Base-by-base conservation (phyloP, 2,797 vertebrate species). In the Hydrocynus forskahlii region DNA sequence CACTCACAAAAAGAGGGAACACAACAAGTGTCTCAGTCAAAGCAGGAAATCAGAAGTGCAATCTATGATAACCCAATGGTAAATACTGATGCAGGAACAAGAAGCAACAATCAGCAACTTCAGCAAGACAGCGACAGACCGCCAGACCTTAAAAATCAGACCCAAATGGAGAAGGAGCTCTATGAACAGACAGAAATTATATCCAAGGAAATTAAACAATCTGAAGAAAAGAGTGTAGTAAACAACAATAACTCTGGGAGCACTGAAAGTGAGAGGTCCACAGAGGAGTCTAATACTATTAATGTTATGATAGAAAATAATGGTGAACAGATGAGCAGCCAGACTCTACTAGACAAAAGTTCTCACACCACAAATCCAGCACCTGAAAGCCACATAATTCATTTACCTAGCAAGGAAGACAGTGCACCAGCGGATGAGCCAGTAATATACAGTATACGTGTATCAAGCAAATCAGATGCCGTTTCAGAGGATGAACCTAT, bases 381-480 rank as follows among this genome's bases (percentile, higher is more conserved):
- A 57, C 23, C 73, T 63, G 77, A 76, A 72, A 60, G 38, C 50
- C 40, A 66, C 6, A n/a, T 69, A 23, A 74, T 72, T 80, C 62
- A 60, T 66, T 76, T 80, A 63, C 12, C 80, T 25, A 85, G 48
- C 60, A 84, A 84, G 35, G 35, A 81, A 35, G 75, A 84, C 16
- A 52, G 67, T 60, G 17, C 14, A 68, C 76, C 77, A 83, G 75
- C 80, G 0, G 84, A 90, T 75, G 80, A 81, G 38, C 73, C 77
- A 70, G 75, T 79, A 9, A 80, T 78, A 80, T 86, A 81, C 25
- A 83, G 54, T 73, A 87, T 87, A 54, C 76, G 75, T 62, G 82
- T 87, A 25, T 86, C 82, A 79, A 86, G 82, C 71, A 85, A 67
- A 62, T 29, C 48, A 66, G 75, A 83, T 59, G 60, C 4, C 54